Percentiles rank a stretch among this genome's conserved stretches.
Conservation (phyloP, 2,797 vertebrate species). For the Hozukius guyotensis region DNA sequence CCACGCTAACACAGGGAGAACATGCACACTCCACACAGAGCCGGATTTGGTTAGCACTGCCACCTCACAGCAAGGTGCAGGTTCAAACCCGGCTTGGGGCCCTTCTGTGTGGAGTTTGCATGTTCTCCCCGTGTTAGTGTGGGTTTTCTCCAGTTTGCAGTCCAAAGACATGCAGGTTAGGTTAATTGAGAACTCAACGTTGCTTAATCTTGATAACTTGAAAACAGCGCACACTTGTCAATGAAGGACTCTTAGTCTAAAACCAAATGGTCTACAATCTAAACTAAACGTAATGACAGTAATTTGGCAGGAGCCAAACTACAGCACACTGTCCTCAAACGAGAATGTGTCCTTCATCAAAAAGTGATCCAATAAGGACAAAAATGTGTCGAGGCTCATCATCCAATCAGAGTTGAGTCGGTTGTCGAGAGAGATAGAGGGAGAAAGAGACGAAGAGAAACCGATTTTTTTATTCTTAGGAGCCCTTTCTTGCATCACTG, state of each 20-base stretch:
- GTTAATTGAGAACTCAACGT: background rate
- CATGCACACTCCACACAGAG: too few relatives aligned
- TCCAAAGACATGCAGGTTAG: too few relatives aligned
- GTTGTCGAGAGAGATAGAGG: background rate
- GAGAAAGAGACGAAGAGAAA: background rate
- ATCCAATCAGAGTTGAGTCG: constrained; percentile 14
- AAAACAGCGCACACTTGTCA: background rate
- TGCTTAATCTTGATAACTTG: background rate
- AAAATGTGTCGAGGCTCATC: constrained; percentile 7
- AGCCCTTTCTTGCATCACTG: constrained; percentile 3
- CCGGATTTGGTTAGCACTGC: too few relatives aligned
- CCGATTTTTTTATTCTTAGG: constrained; percentile 12
- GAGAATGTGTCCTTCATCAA: background rate
- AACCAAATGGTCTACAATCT: background rate
- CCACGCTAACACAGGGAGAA: too few relatives aligned
- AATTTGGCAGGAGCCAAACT: background rate
- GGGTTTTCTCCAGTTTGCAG: too few relatives aligned
- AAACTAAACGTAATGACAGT: background rate
- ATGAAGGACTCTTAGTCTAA: background rate
- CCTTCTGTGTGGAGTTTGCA: too few relatives aligned
- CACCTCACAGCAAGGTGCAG: too few relatives aligned
- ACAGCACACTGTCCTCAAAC: background rate
- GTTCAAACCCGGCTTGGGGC: too few relatives aligned
- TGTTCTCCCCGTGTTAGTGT: too few relatives aligned
- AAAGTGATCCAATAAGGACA: constrained; percentile 14